Base-by-base conservation (phyloP, 2,888 invertebrate genomes). In the Dolichomitus sp. region DNA sequence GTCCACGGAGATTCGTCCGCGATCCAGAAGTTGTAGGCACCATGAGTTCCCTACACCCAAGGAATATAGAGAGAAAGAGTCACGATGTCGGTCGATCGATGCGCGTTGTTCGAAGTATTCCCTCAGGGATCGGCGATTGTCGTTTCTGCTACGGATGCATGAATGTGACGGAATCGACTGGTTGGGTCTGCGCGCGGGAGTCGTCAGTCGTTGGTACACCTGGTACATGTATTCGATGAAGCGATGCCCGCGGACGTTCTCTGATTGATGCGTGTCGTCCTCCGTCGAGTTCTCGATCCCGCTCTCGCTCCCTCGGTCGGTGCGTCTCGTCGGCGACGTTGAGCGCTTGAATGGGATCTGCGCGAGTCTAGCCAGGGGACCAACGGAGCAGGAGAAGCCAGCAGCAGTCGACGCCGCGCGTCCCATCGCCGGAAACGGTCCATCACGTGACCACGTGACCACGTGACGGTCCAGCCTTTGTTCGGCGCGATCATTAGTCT, bases 401-500 rank as follows among this genome's bases (percentile, higher is more conserved):
- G 37, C 68, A 33, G 12, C 23, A 76, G 52, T 65, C 80, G 87
- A 85, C 88, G 88, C 88, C 87, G 88, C 86, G 87, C 87, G 88
- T 87, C 87, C 88, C 82, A 81, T 84, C 88, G 91, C 90, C 93
- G 93, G 93, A 93, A 93, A 90, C 93, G 90, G 92, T 92, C 92
- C 93, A 93, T 93, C 93, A 93, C 92, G 89, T 89, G 90, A 92
- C 91, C 93, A 93, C 93, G 92, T 92, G 92, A 92, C 91, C 91
- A 91, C 93, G 91, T 90, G 91, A 92, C 92, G 90, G 90, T 91
- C 89, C 88, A 90, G 91, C 92, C 91, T 93, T 93, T 93, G 93
- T 93, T 93, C 91, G 87, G 87, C 86, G 89, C 90, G 92, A 92
- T 93, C 93, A 93, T 93, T 93, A 93, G 93, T 93, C 93, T 93